Evolutionary conservation across 2,113 vertebrate species (phyloP), one percentile per base, ranked within the genome.

Genomic region (Sturnira hondurensis): DNA sequence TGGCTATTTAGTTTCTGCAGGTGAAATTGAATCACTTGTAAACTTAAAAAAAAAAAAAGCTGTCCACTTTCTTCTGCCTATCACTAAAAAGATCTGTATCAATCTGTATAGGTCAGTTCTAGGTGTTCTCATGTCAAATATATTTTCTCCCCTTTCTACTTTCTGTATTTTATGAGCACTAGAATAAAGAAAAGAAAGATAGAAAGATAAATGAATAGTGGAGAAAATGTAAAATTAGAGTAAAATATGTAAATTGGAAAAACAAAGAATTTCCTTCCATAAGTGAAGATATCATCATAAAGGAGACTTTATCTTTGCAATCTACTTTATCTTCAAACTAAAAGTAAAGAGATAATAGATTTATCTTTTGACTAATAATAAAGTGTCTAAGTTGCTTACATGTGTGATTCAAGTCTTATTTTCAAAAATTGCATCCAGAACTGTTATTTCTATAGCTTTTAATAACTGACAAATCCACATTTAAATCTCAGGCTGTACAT

Each of bases 1-100:
- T 97, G 95, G 78, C 84, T 97, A 96, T 97, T 97, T 98, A 97
- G 98, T 98, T 97, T 92, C 97, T 91, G 26, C 88, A 97, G 88
- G 97, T 92, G 96, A 98, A 98, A 96, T 91, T 93, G 95, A 98
- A 98, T 98, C 97, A 97, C 96, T 98, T 97, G 96, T 98, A 97
- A 97, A 97, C 95, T 52, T 98, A 97, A 3, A 84, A 91, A 94
- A 47, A 86, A 78, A 86, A 67, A 36, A 4, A 91, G n/a, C 95
- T 97, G 93, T 97, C 98, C 97, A 96, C 97, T 97, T 97, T 98
- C 98, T 97, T 78, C 93, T 93, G 93, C 97, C 98, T 96, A 97
- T 95, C 50, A 38, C 96, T 97, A 97, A 86, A 96, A 76, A 56
- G 28, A 96, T 90, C 68, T 17, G 36, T 67, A 67, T 58, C 33